phyloP scores from a whole-genome alignment of 1,140 invertebrate species.

The Samia ricini region DNA sequence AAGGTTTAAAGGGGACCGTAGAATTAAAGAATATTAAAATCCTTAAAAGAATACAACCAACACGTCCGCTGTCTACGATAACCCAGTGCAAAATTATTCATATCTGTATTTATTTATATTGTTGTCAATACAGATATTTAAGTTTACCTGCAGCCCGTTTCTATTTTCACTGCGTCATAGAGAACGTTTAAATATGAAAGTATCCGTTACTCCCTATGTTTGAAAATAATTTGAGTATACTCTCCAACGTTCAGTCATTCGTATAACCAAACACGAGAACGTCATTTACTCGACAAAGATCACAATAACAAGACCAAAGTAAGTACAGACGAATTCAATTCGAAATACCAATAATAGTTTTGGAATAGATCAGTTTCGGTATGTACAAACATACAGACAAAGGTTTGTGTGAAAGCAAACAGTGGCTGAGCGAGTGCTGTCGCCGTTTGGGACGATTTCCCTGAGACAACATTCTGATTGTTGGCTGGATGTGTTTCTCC shows the following conservation, averaged over 20 bases:
- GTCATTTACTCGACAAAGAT: constrained; percentile 3
- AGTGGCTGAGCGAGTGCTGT: constrained; percentile 1
- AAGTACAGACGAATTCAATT: constrained; percentile 5
- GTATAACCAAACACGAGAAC: not conserved
- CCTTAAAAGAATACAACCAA: no score
- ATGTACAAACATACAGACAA: constrained; percentile 6
- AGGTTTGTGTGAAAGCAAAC: constrained; percentile 10
- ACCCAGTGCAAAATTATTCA: no score
- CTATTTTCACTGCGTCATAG: no score
- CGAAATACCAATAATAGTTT: constrained; percentile 8
- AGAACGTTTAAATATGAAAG: no score
- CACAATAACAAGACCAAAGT: not conserved
- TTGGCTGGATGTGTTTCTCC: constrained; percentile 2
- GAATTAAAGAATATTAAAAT: no score
- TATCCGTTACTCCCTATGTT: not conserved
- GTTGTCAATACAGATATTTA: not conserved
- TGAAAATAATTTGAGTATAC: not conserved
- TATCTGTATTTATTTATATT: no score
- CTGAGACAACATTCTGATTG: constrained; percentile 15
- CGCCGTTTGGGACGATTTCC: constrained; percentile 12
- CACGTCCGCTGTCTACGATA: no score
- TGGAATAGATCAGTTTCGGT: constrained; percentile 7
- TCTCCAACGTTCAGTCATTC: not conserved
- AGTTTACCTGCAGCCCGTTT: not conserved
- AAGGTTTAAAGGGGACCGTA: no score